Evolutionary conservation across 2,797 vertebrate species (phyloP).

Genomic region (Myripristis jacobus): DNA sequence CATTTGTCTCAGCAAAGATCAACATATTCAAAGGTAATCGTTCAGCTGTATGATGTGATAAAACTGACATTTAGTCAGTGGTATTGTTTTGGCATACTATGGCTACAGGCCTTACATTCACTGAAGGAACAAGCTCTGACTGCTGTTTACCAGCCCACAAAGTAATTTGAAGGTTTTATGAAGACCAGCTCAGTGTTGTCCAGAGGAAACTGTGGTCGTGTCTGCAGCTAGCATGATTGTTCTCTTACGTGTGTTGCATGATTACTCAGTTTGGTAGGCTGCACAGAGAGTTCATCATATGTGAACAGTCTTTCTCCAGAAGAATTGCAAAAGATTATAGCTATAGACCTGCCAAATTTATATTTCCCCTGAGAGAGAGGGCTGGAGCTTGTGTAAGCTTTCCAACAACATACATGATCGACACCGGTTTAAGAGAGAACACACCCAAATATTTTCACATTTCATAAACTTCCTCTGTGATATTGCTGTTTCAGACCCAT

Average conservation of each 20-base stretch:
- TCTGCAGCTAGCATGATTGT: conserved; percentile 48
- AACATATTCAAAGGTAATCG: not conserved
- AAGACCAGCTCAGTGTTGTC: conserved; percentile 72
- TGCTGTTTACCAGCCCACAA: conserved; percentile 57
- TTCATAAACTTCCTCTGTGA: conserved; percentile 37
- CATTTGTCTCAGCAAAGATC: not conserved
- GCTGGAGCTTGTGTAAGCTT: conserved; percentile 42
- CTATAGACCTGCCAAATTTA: conserved; percentile 59
- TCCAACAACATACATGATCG: conserved; percentile 39
- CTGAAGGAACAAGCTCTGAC: conserved; percentile 40
- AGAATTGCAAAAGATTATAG: conserved; percentile 52
- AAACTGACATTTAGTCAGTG: conserved; percentile 27
- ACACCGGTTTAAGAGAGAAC: conserved; percentile 43
- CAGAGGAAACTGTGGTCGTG: conserved; percentile 54
- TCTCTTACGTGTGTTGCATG: conserved; percentile 53
- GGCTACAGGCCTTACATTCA: conserved; percentile 12
- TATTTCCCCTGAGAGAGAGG: conserved; percentile 36
- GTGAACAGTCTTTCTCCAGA: conserved; percentile 40
- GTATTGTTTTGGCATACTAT: conserved; percentile 39
- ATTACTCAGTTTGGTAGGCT: conserved; percentile 52
- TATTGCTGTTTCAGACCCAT: conserved; percentile 28
- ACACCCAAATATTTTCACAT: conserved; percentile 55
- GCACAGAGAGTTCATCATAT: conserved; percentile 49
- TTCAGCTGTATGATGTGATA: conserved; percentile 17
- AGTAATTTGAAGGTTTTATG: conserved; percentile 69